These are phyloP conservation scores for Peromyscus eremicus DNA, from an alignment of 2,797 vertebrate genomes.

Conservation along the genomic window DNA sequence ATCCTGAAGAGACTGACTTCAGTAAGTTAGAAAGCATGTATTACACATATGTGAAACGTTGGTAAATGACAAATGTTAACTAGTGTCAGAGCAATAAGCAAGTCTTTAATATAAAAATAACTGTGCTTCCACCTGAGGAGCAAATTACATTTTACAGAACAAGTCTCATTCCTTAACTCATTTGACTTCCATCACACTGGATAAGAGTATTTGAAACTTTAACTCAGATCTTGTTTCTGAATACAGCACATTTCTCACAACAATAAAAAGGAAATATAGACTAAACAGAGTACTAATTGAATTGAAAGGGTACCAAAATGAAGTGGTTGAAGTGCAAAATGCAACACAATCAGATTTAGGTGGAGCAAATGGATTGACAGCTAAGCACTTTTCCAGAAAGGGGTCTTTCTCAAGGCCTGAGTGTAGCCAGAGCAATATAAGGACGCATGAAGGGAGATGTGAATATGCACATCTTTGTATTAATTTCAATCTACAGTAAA, in stretches of 20 bases:
- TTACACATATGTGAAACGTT: background rate
- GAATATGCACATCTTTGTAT: background rate
- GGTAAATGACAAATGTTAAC: conserved; percentile 30
- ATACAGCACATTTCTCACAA: conserved; percentile 1
- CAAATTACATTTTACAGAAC: conserved; percentile 16
- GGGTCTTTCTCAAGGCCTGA: background rate
- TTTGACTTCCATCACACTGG: background rate
- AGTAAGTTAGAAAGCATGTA: conserved; percentile 52
- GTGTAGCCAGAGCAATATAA: background rate
- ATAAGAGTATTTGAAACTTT: background rate
- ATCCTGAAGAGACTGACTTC: background rate
- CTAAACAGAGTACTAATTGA: background rate
- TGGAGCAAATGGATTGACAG: background rate
- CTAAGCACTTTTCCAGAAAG: conserved; percentile 24
- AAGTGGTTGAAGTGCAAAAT: background rate
- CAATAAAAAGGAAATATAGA: background rate
- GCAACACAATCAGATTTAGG: background rate
- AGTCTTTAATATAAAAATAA: background rate
- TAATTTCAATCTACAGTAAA: background rate
- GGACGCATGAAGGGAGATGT: background rate
- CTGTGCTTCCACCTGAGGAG: background rate
- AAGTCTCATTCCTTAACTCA: conserved; percentile 35
- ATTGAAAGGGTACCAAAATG: conserved; percentile 39
- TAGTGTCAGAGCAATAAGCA: conserved; percentile 26
- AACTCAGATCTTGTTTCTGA: conserved; percentile 27